These are phyloP conservation scores for Achatina immaculata DNA, from an alignment of 1,140 invertebrate species.

Conservation along the genomic window DNA sequence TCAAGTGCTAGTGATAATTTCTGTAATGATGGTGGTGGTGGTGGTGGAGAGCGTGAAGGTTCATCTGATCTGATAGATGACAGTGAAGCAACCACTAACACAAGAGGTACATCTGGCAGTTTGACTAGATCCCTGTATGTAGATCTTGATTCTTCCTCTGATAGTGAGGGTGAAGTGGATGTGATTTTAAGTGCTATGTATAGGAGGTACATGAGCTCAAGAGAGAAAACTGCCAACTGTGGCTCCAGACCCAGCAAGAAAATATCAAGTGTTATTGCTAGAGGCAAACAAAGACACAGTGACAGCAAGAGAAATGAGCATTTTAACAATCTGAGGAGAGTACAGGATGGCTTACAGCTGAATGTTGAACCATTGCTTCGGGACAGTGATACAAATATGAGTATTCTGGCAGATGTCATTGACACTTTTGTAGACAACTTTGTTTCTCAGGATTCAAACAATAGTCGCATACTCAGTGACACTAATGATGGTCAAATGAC, in stretches of 20 bases:
- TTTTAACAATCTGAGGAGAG: not conserved
- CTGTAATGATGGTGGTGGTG: conserved; percentile 34
- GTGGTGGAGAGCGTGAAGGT: conserved; percentile 8
- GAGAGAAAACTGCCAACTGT: conserved; percentile 14
- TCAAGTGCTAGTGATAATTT: not conserved
- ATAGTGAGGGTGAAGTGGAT: conserved; percentile 35
- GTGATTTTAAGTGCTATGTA: conserved; percentile 37
- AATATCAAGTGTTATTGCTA: conserved; percentile 34
- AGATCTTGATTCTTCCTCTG: conserved; percentile 27
- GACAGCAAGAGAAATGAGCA: not conserved
- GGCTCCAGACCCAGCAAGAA: conserved; percentile 18
- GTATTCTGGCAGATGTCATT: conserved; percentile 33
- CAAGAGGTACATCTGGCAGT: not conserved
- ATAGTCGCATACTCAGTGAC: conserved; percentile 10
- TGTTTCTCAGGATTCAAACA: not conserved
- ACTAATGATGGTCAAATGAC: conserved; percentile 27
- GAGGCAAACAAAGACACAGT: conserved; percentile 19
- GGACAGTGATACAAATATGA: conserved; percentile 23
- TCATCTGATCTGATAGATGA: not conserved
- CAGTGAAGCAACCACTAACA: not conserved
- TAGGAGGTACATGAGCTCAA: conserved; percentile 30
- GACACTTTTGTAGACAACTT: conserved; percentile 37
- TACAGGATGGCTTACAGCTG: conserved; percentile 17
- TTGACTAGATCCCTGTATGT: conserved; percentile 1
- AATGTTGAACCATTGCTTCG: conserved; percentile 19